Evolutionary conservation across 2,797 vertebrate genomes (phyloP).

Genomic region (Etheostoma nigrum): DNA sequence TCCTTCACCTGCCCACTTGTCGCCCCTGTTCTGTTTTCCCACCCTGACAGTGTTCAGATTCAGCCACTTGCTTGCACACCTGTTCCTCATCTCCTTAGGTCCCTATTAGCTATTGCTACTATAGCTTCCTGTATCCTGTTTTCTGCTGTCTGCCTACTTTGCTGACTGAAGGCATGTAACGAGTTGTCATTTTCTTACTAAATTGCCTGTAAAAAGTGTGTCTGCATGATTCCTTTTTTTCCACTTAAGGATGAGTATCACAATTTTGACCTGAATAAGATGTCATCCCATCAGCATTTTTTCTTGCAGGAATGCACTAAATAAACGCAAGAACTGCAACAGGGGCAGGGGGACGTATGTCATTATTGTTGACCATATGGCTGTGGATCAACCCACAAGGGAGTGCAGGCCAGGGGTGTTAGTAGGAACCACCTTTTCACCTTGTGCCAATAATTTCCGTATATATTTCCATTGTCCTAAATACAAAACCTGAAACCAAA

Average conservation of each 20-base stretch:
- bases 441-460: not conserved
- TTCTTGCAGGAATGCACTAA: no score
- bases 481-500: not conserved
- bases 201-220: slow-evolving; percentile 23
- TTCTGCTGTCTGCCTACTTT: not conserved
- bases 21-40: slow-evolving; percentile 12
- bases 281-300: no score
- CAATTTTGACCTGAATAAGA: no score
- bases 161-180: not conserved
- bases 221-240: not conserved
- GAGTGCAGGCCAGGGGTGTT: not conserved
- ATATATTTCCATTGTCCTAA: no score
- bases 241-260: not conserved
- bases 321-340: no score
- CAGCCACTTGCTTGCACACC: slow-evolving; percentile 49
- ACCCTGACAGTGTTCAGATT: slow-evolving; percentile 31
- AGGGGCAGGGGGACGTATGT: no score
- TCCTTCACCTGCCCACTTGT: slow-evolving; percentile 46
- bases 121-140: not conserved
- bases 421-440: not conserved
- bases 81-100: slow-evolving; percentile 34
- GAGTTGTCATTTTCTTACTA: slow-evolving; percentile 8
- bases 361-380: not conserved
- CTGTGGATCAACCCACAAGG: not conserved
- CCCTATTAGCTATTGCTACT: slow-evolving; percentile 14